Conservation (phyloP, 1,140 invertebrate species). For the Heliothis subflexa region DNA sequence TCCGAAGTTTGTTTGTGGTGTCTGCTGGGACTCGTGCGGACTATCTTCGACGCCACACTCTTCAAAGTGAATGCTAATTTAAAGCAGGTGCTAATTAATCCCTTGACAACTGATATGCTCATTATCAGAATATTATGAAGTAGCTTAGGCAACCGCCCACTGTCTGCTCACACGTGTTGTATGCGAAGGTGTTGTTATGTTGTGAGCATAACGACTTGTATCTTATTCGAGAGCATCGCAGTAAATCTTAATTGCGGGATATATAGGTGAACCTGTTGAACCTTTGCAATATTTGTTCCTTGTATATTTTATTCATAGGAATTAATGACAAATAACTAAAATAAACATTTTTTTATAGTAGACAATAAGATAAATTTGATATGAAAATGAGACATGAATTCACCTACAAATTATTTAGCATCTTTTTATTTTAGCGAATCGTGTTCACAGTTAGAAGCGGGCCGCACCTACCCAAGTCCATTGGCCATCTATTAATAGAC, state of each 20-base stretch:
- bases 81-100: slow-evolving; percentile 70
- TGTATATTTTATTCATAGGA: not conserved
- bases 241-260: not conserved
- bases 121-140: slow-evolving; percentile 18
- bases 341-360: not conserved
- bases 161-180: slow-evolving; percentile 9
- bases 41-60: slow-evolving; percentile 79
- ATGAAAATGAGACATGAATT: not conserved
- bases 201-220: not conserved
- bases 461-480: not conserved
- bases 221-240: not conserved
- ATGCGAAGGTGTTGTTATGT: not conserved
- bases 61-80: slow-evolving; percentile 83
- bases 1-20: slow-evolving; percentile 80
- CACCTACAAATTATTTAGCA: not conserved
- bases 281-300: not conserved
- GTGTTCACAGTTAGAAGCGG: not conserved
- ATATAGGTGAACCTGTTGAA: not conserved
- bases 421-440: too few relatives aligned
- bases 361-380: too few relatives aligned
- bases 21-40: slow-evolving; percentile 73
- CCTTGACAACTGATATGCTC: slow-evolving; percentile 37
- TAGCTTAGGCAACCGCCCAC: not conserved
- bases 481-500: not conserved
- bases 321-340: not conserved